Base-by-base conservation (phyloP, 1,140 invertebrate genomes). In the Varroa destructor region DNA sequence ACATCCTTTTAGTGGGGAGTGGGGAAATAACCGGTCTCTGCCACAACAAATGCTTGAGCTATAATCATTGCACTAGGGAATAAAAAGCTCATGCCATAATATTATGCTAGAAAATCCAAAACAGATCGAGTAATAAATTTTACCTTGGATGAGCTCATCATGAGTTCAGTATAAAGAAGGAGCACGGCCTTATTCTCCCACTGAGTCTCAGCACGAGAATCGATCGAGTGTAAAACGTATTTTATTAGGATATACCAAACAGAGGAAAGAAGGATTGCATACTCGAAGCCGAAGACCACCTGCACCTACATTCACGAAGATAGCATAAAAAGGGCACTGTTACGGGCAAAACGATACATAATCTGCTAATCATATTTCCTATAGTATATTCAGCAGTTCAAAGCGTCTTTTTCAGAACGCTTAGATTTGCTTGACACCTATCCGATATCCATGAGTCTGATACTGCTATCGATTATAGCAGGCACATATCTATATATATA, bases 141-240 rank as follows among this genome's bases (percentile, higher is more conserved):
- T 58, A 61, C 56, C 56, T 57, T 61, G 12, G 56, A 67, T 40
- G 61, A 40, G 61, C 95, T 94, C 81, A 98, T 93, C 36, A 96
- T 84, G 58, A 99, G 84, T 82, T 99, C 97, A 14, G 93, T 93
- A 77, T 99, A 97, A 0, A 99, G 82, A 14, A 99, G 81, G 78
- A 93, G 97, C 1, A 98, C 93, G 12, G 95, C 94, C 81, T 99
- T 99, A 79, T 93, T 96, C 78, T 99, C 97, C 97, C 97, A 99
- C 5, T 94, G 95, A 73, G 89, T 93, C 77, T 97, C 93, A 80
- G 90, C 91, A 76, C 92, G 89, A 56, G 95, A 84, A 80, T 97
- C 95, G 71, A 96, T 86, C 0, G 90, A 87, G 80, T 99, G 95
- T 4, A 99, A 82, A 14, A 91, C 81, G 80, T 99, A 99, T 81